Evolutionary conservation across 2,797 vertebrate genomes (phyloP).

Genomic region (Gymnopithys bicolor): DNA sequence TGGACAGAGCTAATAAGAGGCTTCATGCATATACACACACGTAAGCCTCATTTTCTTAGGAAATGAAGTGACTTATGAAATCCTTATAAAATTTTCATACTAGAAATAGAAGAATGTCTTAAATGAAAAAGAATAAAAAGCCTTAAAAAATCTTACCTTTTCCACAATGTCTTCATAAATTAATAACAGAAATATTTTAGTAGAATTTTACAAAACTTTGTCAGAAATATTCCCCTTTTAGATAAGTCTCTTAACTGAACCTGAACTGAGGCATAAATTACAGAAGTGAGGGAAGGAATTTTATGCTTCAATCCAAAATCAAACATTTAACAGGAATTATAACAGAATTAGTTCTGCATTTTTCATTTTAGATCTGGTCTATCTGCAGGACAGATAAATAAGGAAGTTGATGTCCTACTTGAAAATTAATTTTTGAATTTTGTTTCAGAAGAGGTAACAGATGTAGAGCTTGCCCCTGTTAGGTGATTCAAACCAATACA

Average conservation of each 20-base stretch:
- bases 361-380: background rate
- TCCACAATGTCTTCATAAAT: background rate
- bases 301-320: background rate
- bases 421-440: background rate
- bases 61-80: background rate
- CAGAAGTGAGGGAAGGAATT: background rate
- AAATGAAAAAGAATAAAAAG: background rate
- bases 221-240: background rate
- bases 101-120: background rate
- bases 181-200: background rate
- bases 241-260: background rate
- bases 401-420: background rate
- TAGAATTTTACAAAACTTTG: background rate
- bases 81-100: background rate
- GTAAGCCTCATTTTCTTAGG: background rate
- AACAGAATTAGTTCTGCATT: background rate
- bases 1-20: background rate
- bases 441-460: background rate
- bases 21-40: fast-evolving
- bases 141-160: background rate
- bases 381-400: background rate
- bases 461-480: background rate
- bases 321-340: background rate
- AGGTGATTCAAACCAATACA: background rate
- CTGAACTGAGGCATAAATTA: background rate